Evolutionary conservation across 2,888 invertebrate species (phyloP), one percentile per base, ranked within the genome.

Genomic region (Laspeyria flexula): DNA sequence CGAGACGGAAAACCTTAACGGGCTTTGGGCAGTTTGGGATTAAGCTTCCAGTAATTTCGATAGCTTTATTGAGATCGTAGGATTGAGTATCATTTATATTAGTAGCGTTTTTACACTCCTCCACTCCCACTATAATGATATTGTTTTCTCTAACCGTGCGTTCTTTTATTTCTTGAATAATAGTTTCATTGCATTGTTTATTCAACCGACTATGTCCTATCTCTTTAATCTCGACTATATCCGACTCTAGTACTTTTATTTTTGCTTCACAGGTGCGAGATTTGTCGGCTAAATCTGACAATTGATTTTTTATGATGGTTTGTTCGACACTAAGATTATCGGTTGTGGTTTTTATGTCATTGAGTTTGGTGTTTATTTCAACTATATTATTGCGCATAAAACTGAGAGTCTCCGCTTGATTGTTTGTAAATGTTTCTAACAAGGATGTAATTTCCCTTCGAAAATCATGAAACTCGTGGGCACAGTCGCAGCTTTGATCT

Each of bases 341-440:
- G 11, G 41, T 41, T n/a, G 30, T 18, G 11, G 12, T n/a, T 18
- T 41, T 41, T 18, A 41, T 41, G 18, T 41, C 12, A 6, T 41
- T 31, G 7, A 31, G 11, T 16, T 41, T 30, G 7, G 30, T 18
- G 18, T 41, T 41, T 7, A 41, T 41, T 41, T 31, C 31, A 9
- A 31, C 30, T 6, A 41, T 31, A 31, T 31, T 41, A 3, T 41
- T 29, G 11, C 41, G 41, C 41, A 41, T 41, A n/a, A 30, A 18
- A 21, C 21, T 41, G 11, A 41, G 7, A 7, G 41, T 31, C 9
- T 18, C 12, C 7, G 30, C 16, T 16, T 41, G 30, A 16, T 11
- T 18, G 6, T 27, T 31, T 12, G 18, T 41, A 21, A 41, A 21
- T 12, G 18, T 41, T 16, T 41, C 6, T 31, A 41, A 12, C 31